Conservation (phyloP, 1,140 invertebrate genomes). For the Diorhabda carinulata region DNA sequence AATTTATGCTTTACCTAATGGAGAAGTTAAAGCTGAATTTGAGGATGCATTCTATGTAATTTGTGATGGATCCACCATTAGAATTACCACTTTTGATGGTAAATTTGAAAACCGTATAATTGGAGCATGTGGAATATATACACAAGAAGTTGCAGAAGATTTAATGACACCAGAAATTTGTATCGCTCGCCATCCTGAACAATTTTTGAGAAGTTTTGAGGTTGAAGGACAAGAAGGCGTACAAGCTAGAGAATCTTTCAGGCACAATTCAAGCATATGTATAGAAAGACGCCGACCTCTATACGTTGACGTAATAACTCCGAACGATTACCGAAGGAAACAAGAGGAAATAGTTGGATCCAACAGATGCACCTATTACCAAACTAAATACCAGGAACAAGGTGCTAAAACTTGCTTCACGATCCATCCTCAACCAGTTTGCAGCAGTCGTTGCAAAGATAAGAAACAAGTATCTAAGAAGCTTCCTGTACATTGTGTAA, state of each 20-base stretch:
- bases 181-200: slow-evolving; percentile 48
- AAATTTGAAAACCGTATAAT: slow-evolving; percentile 52
- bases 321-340: slow-evolving; percentile 48
- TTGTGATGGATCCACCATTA: slow-evolving; percentile 55
- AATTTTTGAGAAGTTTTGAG: slow-evolving; percentile 56
- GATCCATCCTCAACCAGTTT: slow-evolving; percentile 50
- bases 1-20: slow-evolving; percentile 51
- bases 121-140: slow-evolving; percentile 64
- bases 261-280: slow-evolving; percentile 48
- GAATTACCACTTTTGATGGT: slow-evolving; percentile 45
- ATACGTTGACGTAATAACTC: slow-evolving; percentile 50
- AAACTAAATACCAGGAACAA: slow-evolving; percentile 51
- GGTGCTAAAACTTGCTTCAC: slow-evolving; percentile 55
- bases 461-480: slow-evolving; percentile 38
- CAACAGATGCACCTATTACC: slow-evolving; percentile 36
- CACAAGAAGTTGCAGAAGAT: slow-evolving; percentile 54
- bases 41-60: slow-evolving; percentile 50
- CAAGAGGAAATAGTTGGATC: slow-evolving; percentile 26
- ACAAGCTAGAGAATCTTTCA: slow-evolving; percentile 41
- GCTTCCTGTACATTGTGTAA: slow-evolving; percentile 53
- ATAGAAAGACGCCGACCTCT: slow-evolving; percentile 32
- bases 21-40: slow-evolving; percentile 52
- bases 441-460: slow-evolving; percentile 47
- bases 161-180: slow-evolving; percentile 57
- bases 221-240: slow-evolving; percentile 34